Evolutionary conservation across 1,140 invertebrate genomes (phyloP).

Genomic region (Microplitis mediator): DNA sequence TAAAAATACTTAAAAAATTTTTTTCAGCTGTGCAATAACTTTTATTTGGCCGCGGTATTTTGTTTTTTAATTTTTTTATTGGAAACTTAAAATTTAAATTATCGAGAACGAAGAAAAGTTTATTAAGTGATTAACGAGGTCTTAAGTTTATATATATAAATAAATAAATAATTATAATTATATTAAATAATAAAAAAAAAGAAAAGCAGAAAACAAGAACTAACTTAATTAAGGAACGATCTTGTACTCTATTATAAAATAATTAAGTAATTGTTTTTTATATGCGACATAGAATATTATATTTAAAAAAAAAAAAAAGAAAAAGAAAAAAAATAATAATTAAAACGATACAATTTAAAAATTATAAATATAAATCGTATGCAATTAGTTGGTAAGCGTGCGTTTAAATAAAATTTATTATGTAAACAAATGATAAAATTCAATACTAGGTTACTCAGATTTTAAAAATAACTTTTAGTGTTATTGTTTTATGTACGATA

Average conservation of each 20-base stretch:
- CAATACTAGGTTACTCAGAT: constrained; percentile 42
- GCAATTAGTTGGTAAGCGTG: constrained; percentile 51
- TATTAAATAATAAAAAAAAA: constrained; percentile 27
- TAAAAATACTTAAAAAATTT: too few species aligned
- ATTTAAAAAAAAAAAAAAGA: constrained; percentile 51
- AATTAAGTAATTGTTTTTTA: constrained; percentile 60
- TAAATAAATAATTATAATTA: constrained; percentile 21
- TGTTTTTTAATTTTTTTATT: background rate
- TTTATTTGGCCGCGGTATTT: background rate
- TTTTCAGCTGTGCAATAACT: too few species aligned
- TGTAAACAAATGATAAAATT: constrained; percentile 41
- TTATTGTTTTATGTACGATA: constrained; percentile 51
- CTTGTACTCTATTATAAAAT: constrained; percentile 52
- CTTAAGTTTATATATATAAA: constrained; percentile 40
- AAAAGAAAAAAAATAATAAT: constrained; percentile 38
- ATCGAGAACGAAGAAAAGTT: background rate
- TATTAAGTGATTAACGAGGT: constrained; percentile 39
- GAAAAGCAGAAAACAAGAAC: constrained; percentile 19
- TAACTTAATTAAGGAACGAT: constrained; percentile 54
- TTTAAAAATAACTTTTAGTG: constrained; percentile 46
- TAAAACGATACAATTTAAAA: constrained; percentile 18
- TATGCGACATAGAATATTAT: constrained; percentile 59
- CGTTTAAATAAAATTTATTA: constrained; percentile 52
- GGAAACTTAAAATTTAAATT: background rate
- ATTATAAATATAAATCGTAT: constrained; percentile 45